Percentiles rank a stretch among this genome's conserved stretches.
phyloP scores from a whole-genome alignment of 37 sponge, comb jelly and placozoan species.

The Beroe forskalii region DNA sequence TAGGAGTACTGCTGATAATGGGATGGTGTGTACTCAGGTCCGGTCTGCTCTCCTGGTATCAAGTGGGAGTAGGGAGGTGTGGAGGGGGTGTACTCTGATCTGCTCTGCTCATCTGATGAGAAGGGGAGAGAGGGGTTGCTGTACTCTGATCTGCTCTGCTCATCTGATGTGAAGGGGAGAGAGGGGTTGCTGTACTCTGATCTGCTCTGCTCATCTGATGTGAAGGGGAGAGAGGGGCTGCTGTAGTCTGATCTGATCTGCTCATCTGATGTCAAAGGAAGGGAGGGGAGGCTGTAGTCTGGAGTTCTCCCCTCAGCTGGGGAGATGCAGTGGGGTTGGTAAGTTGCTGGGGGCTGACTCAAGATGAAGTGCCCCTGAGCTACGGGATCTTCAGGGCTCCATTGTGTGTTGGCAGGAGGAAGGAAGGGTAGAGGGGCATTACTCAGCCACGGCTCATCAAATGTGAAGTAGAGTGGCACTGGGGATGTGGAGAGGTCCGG shows the following conservation, averaged over 20 bases:
- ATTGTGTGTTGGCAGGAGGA: not conserved
- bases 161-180: too few relatives aligned
- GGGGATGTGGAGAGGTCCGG: not conserved
- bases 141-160: too few relatives aligned
- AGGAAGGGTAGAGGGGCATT: not conserved
- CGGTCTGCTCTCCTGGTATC: too few relatives aligned
- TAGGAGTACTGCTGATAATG: not conserved
- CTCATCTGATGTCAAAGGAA: too few relatives aligned
- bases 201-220: not conserved
- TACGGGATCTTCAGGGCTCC: not conserved
- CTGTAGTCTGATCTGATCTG: too few relatives aligned
- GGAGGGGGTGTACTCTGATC: not conserved
- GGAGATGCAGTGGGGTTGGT: not conserved
- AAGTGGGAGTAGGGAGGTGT: slow-evolving; percentile 20
- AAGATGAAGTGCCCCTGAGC: not conserved
- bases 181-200: too few relatives aligned
- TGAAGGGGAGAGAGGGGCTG: not conserved
- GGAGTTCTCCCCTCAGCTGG: not conserved
- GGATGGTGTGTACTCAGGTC: too few relatives aligned
- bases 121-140: not conserved
- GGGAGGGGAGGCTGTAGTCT: too few relatives aligned
- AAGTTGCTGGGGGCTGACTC: not conserved
- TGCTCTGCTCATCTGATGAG: not conserved
- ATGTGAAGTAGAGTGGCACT: slow-evolving; percentile 11
- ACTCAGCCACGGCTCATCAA: not conserved